Evolutionary conservation across 2,113 vertebrate genomes (phyloP).

Genomic region (Malurus cyaneus): DNA sequence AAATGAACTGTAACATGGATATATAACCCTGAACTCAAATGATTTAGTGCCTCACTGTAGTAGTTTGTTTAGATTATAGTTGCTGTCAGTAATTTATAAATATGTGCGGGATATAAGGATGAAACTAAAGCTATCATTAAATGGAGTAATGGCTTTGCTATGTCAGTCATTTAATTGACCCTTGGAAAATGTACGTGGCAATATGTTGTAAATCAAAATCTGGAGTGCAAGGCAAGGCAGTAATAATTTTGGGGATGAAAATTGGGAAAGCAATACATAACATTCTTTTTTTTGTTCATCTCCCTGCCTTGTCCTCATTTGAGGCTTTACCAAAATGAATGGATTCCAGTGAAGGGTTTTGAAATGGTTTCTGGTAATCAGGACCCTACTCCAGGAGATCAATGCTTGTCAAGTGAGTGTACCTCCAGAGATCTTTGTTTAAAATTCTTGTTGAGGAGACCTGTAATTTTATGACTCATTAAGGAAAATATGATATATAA

Average conservation of each 20-base stretch:
- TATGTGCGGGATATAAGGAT: background rate
- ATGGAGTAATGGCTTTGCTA: slow-evolving; percentile 6
- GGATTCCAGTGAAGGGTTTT: background rate
- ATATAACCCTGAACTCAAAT: background rate
- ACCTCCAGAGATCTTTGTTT: background rate
- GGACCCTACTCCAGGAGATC: background rate
- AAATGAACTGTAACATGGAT: background rate
- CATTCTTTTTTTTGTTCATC: background rate
- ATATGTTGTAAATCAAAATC: background rate
- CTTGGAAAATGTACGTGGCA: background rate
- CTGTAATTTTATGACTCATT: background rate
- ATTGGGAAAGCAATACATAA: background rate
- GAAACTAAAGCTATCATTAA: slow-evolving; percentile 39
- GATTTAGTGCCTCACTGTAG: background rate
- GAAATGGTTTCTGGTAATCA: background rate
- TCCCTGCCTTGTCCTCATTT: background rate
- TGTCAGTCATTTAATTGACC: slow-evolving; percentile 36
- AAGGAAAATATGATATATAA: background rate
- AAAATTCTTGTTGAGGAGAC: background rate
- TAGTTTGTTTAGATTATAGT: background rate
- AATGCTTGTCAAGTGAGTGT: background rate
- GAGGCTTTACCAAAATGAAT: background rate
- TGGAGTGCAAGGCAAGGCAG: background rate
- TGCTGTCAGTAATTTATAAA: slow-evolving; percentile 11
- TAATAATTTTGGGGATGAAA: background rate